phyloP scores from a whole-genome alignment of 2,888 invertebrate species.

The Amphipyra tragopoginis region DNA sequence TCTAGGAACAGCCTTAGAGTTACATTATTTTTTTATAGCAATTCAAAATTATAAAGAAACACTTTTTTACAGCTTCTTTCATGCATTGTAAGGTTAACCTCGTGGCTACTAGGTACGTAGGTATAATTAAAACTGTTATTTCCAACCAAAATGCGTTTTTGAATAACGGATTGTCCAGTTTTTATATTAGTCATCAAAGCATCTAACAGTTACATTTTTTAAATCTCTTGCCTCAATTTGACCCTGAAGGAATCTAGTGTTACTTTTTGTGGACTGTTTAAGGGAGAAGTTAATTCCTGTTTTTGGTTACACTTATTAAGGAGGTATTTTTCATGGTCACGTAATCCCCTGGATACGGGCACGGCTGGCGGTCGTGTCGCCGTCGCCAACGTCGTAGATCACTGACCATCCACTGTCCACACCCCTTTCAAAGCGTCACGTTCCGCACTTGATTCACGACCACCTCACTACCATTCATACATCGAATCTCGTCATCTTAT shows the following conservation, averaged over 20 bases:
- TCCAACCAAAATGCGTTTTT: slow-evolving; percentile 31
- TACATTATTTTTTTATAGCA: not conserved
- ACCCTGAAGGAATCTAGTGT: slow-evolving; percentile 40
- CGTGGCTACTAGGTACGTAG: slow-evolving; percentile 7
- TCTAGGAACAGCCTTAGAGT: slow-evolving; percentile 7
- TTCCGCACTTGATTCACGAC: slow-evolving; percentile 34
- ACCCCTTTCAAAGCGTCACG: slow-evolving; percentile 53
- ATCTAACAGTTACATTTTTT: slow-evolving; percentile 33
- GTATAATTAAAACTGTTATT: slow-evolving; percentile 40
- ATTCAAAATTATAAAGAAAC: slow-evolving; percentile 10
- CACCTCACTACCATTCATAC: slow-evolving; percentile 22
- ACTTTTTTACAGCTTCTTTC: slow-evolving; percentile 10
- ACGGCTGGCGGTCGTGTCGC: slow-evolving; percentile 60
- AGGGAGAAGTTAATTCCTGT: slow-evolving; percentile 44
- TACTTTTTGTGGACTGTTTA: slow-evolving; percentile 30
- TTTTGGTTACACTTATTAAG: slow-evolving; percentile 37
- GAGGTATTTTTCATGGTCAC: slow-evolving; percentile 64
- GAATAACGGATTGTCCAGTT: slow-evolving; percentile 31
- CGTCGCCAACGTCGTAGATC: slow-evolving; percentile 45
- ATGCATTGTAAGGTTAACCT: slow-evolving; percentile 4
- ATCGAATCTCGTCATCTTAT: slow-evolving; percentile 13
- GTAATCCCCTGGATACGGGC: slow-evolving; percentile 56
- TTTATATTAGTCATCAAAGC: slow-evolving; percentile 35
- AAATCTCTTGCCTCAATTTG: slow-evolving; percentile 22
- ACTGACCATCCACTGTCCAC: slow-evolving; percentile 49